Percentiles rank a stretch among this genome's conserved stretches.
These are phyloP conservation scores for Heliconius melpomene DNA, from an alignment of 1,140 invertebrate species.

Conservation along the genomic window DNA sequence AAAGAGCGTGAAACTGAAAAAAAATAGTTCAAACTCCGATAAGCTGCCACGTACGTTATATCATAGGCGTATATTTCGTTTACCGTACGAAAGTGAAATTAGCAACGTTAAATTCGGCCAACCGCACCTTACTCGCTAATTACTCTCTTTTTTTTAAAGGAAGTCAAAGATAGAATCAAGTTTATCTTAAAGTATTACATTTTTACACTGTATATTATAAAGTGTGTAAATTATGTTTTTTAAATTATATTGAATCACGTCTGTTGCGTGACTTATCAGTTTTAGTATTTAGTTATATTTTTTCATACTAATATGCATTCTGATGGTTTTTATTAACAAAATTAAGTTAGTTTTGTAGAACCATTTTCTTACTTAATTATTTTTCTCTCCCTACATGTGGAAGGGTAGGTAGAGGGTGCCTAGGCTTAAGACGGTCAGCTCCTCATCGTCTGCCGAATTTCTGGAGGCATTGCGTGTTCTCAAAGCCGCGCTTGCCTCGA, in stretches of 20 bases:
- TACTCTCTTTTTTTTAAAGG: conserved; percentile 39
- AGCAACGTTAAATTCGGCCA: conserved; percentile 47
- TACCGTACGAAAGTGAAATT: conserved; percentile 62
- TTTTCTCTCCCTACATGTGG: too few relatives aligned
- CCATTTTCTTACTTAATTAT: too few relatives aligned
- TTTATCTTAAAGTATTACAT: background rate
- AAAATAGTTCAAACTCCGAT: background rate
- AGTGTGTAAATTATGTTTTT: background rate
- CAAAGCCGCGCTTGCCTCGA: too few relatives aligned
- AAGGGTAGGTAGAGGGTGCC: too few relatives aligned
- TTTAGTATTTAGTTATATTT: background rate
- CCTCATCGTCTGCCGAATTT: too few relatives aligned
- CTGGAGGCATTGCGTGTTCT: too few relatives aligned
- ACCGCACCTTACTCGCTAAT: conserved; percentile 48
- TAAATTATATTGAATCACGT: background rate
- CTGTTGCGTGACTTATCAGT: background rate
- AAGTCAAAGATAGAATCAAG: conserved; percentile 18
- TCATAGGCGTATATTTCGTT: conserved; percentile 18
- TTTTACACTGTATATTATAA: background rate
- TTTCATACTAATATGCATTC: background rate
- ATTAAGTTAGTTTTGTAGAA: too few relatives aligned
- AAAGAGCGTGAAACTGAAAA: too few relatives aligned
- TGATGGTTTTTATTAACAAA: background rate
- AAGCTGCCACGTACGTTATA: conserved; percentile 13
- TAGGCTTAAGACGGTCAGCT: too few relatives aligned